Conservation (phyloP, 2,888 invertebrate species). For the Tinea pellionella region DNA sequence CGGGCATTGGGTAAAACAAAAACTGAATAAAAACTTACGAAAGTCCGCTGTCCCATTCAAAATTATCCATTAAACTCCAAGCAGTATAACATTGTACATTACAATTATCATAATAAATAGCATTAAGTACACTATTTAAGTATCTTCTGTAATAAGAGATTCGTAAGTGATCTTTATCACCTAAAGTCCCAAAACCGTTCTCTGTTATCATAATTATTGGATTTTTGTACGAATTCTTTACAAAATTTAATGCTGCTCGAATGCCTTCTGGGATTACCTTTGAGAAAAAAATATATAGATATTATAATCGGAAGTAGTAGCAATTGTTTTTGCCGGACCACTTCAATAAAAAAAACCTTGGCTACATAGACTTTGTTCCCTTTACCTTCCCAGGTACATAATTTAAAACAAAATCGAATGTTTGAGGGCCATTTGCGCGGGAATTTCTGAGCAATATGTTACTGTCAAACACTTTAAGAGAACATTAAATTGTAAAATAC, state of each 20-base stretch:
- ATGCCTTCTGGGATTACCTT: conserved; percentile 60
- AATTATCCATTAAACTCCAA: conserved; percentile 56
- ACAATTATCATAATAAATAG: conserved; percentile 35
- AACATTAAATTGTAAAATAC: no score
- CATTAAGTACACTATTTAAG: conserved; percentile 24
- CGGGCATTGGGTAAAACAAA: no score
- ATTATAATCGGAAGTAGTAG: no score
- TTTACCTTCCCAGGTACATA: no score
- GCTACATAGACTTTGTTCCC: no score
- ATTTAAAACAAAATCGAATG: no score
- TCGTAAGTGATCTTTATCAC: conserved; percentile 46
- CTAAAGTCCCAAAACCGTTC: conserved; percentile 66
- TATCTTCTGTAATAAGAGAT: conserved; percentile 41
- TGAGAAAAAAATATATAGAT: conserved; percentile 16
- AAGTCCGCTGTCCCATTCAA: conserved; percentile 40
- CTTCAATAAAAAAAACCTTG: no score
- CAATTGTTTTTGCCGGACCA: no score
- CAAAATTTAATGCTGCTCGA: conserved; percentile 62
- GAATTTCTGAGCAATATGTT: no score
- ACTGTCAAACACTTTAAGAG: no score
- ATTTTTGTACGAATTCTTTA: conserved; percentile 65
- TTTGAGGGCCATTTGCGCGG: no score
- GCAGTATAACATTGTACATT: conserved; percentile 38
- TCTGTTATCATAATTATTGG: conserved; percentile 68
- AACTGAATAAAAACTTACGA: conserved; percentile 22